These are phyloP conservation scores for Clostera curtula DNA, from an alignment of 2,888 invertebrate species.

Conservation along the genomic window DNA sequence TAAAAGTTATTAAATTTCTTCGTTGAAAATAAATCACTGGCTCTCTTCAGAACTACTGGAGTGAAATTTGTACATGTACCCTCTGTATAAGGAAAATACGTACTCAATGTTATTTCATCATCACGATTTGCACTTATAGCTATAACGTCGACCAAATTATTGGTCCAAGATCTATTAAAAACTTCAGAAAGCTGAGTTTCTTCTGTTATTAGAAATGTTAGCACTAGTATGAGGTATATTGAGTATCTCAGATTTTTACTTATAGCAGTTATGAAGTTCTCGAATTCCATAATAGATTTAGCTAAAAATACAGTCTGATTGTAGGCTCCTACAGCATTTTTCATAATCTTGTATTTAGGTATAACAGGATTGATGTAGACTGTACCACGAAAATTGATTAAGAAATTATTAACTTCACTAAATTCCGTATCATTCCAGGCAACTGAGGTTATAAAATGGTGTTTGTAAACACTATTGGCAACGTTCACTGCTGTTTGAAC, in stretches of 20 bases:
- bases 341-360: neutral
- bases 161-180: slow-evolving; percentile 33
- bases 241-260: slow-evolving; percentile 24
- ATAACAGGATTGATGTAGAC: slow-evolving; percentile 21
- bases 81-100: slow-evolving; percentile 37
- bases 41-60: slow-evolving; percentile 23
- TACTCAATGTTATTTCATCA: slow-evolving; percentile 24
- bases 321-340: slow-evolving; percentile 9
- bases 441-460: slow-evolving; percentile 25
- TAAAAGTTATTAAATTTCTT: slow-evolving; percentile 41
- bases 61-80: slow-evolving; percentile 31
- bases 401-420: slow-evolving; percentile 22
- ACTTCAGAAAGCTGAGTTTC: slow-evolving; percentile 14
- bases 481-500: slow-evolving; percentile 25
- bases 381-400: slow-evolving; percentile 25
- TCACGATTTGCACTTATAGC: slow-evolving; percentile 22
- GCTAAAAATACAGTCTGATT: slow-evolving; percentile 39
- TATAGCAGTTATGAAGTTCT: slow-evolving; percentile 22
- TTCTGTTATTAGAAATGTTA: slow-evolving; percentile 17
- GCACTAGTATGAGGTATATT: slow-evolving; percentile 32
- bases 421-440: slow-evolving; percentile 26
- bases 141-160: slow-evolving; percentile 39
- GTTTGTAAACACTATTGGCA: slow-evolving; percentile 28
- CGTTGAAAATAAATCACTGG: slow-evolving; percentile 28
- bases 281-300: slow-evolving; percentile 25